These are phyloP conservation scores for Lipotes vexillifer DNA, from an alignment of 2,113 vertebrate species.

Conservation along the genomic window DNA sequence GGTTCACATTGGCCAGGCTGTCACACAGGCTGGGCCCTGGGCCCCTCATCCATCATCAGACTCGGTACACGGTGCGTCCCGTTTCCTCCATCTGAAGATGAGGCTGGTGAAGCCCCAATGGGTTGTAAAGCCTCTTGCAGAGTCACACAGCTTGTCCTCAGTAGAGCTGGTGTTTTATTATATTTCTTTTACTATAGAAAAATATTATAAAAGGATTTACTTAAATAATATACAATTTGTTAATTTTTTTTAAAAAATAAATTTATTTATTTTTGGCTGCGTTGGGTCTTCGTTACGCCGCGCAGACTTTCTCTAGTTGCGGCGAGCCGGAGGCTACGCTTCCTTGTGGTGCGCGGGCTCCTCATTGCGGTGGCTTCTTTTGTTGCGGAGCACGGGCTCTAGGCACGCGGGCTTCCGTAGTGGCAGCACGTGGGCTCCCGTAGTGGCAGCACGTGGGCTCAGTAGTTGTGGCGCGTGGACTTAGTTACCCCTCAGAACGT, in stretches of 20 bases:
- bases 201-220: not conserved
- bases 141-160: not conserved
- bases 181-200: not conserved
- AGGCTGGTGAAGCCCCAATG: not conserved
- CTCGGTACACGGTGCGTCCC: accelerated
- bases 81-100: not conserved
- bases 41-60: accelerated
- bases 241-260: not conserved
- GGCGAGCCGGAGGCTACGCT: too few relatives aligned
- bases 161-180: not conserved
- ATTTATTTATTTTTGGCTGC: too few relatives aligned
- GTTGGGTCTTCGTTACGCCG: too few relatives aligned
- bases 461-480: too few relatives aligned
- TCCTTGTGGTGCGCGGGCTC: accelerated
- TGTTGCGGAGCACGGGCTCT: too few relatives aligned
- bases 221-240: not conserved
- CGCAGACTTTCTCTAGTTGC: too few relatives aligned
- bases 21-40: not conserved
- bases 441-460: too few relatives aligned
- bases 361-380: too few relatives aligned
- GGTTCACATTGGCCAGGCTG: accelerated
- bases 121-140: not conserved
- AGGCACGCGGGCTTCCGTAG: too few relatives aligned
- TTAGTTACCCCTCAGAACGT: too few relatives aligned
- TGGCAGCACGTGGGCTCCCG: too few relatives aligned